Conservation (phyloP, 2,113 vertebrate genomes). For the Pyxicephalus adspersus region DNA sequence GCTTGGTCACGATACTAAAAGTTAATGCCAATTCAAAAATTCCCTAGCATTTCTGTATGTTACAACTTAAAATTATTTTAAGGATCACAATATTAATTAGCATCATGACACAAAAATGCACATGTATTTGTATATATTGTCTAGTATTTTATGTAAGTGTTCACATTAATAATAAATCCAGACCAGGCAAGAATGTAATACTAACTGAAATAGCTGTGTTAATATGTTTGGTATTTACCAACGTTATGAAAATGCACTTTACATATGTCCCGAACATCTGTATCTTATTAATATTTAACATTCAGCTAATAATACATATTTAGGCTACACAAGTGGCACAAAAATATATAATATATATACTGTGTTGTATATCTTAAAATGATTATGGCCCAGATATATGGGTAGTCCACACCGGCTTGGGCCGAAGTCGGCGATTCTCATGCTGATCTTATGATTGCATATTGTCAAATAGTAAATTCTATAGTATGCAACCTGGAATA, state of each 20-base stretch:
- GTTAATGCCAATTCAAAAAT: not conserved
- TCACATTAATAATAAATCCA: not conserved
- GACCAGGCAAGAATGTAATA: not conserved
- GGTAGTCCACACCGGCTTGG: no score
- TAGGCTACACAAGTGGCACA: no score
- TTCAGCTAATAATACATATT: no score
- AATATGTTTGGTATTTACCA: slow-evolving; percentile 27
- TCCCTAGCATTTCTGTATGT: not conserved
- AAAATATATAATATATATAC: no score
- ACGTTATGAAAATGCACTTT: slow-evolving; percentile 9
- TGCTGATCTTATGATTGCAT: no score
- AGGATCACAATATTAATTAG: no score
- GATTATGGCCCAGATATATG: no score
- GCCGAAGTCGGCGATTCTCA: no score
- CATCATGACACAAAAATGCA: not conserved
- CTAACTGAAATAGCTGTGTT: slow-evolving; percentile 18
- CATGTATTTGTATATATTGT: not conserved
- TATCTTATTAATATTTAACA: not conserved
- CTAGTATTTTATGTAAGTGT: not conserved
- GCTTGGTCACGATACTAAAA: slow-evolving; percentile 14
- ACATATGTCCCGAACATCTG: not conserved
- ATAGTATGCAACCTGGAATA: no score
- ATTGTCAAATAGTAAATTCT: no score
- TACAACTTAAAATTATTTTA: slow-evolving; percentile 14
- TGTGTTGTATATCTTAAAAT: no score